Percentiles rank a stretch among this genome's conserved stretches.
phyloP scores from a whole-genome alignment of 53 echinoderm and acorn worm genomes.

The Hippasteria phrygiana region DNA sequence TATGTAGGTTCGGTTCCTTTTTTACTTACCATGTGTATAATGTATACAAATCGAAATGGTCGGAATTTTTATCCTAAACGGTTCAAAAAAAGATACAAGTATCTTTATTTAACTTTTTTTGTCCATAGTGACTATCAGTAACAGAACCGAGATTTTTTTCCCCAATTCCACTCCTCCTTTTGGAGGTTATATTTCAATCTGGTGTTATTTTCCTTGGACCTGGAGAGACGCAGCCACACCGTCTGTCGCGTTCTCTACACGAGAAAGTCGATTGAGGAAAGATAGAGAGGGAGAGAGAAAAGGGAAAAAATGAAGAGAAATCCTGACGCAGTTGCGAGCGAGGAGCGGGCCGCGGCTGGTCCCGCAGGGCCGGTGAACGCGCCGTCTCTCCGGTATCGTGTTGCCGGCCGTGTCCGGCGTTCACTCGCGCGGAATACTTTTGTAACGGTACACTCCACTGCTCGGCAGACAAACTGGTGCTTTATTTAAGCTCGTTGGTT shows the following conservation, averaged over 20 bases:
- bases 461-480: conserved; percentile 51
- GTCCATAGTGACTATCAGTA: neutral
- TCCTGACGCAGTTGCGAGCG: conserved; percentile 1
- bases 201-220: conserved; percentile 59
- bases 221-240: conserved; percentile 37
- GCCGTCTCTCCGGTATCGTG: conserved; percentile 52
- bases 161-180: neutral
- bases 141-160: neutral
- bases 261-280: neutral
- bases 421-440: conserved; percentile 62
- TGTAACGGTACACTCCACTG: conserved; percentile 59
- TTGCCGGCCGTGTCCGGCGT: conserved; percentile 50
- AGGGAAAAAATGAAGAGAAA: conserved; percentile 1
- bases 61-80: neutral
- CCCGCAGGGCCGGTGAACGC: conserved; percentile 54
- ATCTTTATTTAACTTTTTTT: neutral
- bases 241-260: conserved; percentile 48
- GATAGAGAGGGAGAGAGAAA: neutral
- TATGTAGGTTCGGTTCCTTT: no score
- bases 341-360: conserved; percentile 41
- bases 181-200: conserved; percentile 51
- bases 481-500: conserved; percentile 60
- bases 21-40: no score
- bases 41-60: neutral
- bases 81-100: neutral